phyloP scores from a whole-genome alignment of 37 sponge, comb jelly and placozoan species.

The Hormiphora californensis region DNA sequence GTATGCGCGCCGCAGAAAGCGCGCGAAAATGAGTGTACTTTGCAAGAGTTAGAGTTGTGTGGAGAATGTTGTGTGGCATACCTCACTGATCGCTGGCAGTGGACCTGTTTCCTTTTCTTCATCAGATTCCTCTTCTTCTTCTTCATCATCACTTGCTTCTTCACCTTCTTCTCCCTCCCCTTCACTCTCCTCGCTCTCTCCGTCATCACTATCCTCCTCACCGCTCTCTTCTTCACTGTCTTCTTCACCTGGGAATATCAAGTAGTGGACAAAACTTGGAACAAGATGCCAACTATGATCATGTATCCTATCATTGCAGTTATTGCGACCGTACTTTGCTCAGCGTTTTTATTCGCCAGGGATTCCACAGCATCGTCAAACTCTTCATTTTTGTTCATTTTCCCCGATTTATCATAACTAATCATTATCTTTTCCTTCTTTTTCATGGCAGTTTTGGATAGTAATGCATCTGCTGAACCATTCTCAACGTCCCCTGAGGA shows the following conservation, averaged over 20 bases:
- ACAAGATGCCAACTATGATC: background rate
- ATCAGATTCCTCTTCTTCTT: slow-evolving; percentile 32
- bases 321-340: background rate
- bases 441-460: background rate
- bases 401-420: slow-evolving; percentile 18
- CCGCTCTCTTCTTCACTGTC: slow-evolving; percentile 22
- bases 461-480: slow-evolving; percentile 34
- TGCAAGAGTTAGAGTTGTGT: background rate
- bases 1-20: background rate
- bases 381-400: slow-evolving; percentile 41
- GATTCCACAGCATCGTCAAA: background rate
- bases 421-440: background rate
- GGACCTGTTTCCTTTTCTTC: slow-evolving; percentile 48
- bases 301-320: no score
- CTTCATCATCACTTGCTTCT: slow-evolving; percentile 13
- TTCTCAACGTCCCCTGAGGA: background rate
- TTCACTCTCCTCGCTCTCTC: slow-evolving; percentile 8
- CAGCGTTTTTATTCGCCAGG: slow-evolving; percentile 22
- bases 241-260: background rate
- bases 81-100: no score
- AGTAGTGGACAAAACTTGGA: background rate
- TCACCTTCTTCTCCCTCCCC: background rate
- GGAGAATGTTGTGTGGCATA: no score
- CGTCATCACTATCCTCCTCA: background rate
- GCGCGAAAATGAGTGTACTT: background rate